Evolutionary conservation across 2,113 vertebrate species (phyloP).

Genomic region (human): GRCh38 chr6:53433001-53433500

Average conservation of each 20-base stretch:
- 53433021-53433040: not conserved
- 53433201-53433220: not conserved
- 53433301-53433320: not conserved
- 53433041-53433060: not conserved
- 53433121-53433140: not conserved
- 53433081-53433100: not conserved
- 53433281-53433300: not conserved
- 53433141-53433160: not conserved
- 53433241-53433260: not conserved
- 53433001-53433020: too few relatives aligned
- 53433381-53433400: not conserved
- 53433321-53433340: not conserved
- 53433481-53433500: not conserved
- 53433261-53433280: not conserved
- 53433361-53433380: not conserved
- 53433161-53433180: not conserved
- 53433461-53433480: not conserved
- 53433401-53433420: not conserved
- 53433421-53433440: not conserved
- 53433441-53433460: not conserved
- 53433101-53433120: not conserved
- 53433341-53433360: not conserved
- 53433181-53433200: not conserved
- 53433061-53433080: not conserved
- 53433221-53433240: not conserved